Conservation (phyloP, 2,888 invertebrate species). For the Callyntrura guangdongensis region DNA sequence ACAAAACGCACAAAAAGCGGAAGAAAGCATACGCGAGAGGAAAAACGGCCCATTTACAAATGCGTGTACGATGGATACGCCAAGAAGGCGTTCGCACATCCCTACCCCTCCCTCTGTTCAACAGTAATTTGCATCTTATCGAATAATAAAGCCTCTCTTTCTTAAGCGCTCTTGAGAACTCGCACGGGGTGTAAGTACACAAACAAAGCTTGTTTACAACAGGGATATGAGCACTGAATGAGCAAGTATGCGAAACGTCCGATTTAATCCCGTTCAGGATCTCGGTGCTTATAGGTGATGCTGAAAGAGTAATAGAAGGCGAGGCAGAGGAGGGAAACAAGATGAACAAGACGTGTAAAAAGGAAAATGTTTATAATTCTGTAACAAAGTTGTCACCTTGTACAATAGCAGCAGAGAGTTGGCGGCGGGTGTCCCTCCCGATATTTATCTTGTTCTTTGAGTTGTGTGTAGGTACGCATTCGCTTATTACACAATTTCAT, state of each 20-base stretch:
- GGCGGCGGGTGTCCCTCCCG: constrained; percentile 46
- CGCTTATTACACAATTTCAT: constrained; percentile 1
- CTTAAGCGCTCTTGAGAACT: constrained; percentile 9
- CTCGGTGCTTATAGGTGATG: constrained; percentile 42
- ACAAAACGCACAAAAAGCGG: constrained; percentile 14
- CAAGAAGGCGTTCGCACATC: constrained; percentile 3
- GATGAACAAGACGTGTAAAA: background rate
- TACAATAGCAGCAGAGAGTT: constrained; percentile 52
- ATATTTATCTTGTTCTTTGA: constrained; percentile 64
- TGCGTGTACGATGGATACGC: background rate
- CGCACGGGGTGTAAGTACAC: background rate
- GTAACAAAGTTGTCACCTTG: constrained; percentile 69
- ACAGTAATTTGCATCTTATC: constrained; percentile 49
- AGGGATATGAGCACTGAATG: constrained; percentile 41
- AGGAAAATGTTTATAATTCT: constrained; percentile 34
- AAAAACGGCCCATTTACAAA: background rate
- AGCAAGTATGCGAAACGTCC: constrained; percentile 54
- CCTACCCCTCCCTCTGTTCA: constrained; percentile 25
- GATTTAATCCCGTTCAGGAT: constrained; percentile 61
- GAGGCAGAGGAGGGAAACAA: background rate
- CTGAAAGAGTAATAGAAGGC: constrained; percentile 23
- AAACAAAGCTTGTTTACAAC: background rate
- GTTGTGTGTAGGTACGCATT: background rate
- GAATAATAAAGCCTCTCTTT: background rate
- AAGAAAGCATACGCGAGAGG: background rate